Percentiles rank a stretch among this genome's conserved stretches.
phyloP scores from a whole-genome alignment of 2,113 vertebrate species.

The Diphyllodes magnificus region DNA sequence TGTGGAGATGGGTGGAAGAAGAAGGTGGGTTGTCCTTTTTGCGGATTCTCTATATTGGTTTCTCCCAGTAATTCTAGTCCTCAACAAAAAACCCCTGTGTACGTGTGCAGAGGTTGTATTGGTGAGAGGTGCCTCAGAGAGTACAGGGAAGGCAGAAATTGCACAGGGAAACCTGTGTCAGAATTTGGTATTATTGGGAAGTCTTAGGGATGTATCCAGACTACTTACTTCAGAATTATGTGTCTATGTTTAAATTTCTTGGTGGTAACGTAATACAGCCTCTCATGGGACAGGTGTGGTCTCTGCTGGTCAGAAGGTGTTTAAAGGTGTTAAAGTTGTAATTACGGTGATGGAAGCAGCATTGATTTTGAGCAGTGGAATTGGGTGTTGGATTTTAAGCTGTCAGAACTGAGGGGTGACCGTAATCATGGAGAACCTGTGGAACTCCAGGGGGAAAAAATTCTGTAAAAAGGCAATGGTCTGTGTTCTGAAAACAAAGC shows the following conservation, averaged over 20 bases:
- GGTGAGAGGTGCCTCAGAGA: not conserved
- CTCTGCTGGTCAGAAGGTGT: not conserved
- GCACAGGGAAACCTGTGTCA: not conserved
- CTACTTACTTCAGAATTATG: not conserved
- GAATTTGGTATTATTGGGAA: not conserved
- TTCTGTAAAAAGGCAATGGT: fast-evolving
- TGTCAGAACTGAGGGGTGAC: not conserved
- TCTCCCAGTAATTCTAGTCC: not conserved
- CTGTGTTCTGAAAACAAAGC: not conserved
- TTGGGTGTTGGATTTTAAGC: not conserved
- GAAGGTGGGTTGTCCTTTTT: not conserved
- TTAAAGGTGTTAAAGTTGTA: not conserved
- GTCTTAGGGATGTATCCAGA: not conserved
- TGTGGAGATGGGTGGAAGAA: not conserved
- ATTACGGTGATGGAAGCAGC: not conserved
- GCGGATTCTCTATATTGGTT: not conserved
- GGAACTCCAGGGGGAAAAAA: fast-evolving
- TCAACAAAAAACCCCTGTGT: not conserved
- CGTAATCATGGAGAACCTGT: fast-evolving
- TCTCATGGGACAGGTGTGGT: not conserved
- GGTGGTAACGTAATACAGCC: fast-evolving
- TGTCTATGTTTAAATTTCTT: not conserved
- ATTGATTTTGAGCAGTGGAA: not conserved
- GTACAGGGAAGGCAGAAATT: too few species aligned
- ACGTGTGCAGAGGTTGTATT: not conserved